phyloP scores from a whole-genome alignment of 2,888 invertebrate species.

The Halictus ligatus region DNA sequence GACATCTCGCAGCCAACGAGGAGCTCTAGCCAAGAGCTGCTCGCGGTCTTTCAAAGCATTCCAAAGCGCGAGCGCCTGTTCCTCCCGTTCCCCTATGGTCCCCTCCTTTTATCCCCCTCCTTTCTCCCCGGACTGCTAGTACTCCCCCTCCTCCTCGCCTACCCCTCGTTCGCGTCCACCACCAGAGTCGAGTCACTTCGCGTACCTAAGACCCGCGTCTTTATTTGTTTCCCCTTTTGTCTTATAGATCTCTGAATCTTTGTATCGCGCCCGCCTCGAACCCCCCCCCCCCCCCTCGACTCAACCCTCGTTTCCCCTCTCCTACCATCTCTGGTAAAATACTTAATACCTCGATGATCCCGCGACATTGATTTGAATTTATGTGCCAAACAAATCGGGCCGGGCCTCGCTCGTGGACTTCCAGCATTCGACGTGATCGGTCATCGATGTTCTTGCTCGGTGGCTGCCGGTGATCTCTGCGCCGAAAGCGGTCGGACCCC shows the following conservation, averaged over 20 bases:
- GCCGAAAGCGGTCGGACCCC: slow-evolving; percentile 39
- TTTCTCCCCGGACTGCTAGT: not conserved
- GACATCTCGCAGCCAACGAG: slow-evolving; percentile 74
- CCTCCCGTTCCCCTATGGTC: slow-evolving; percentile 59
- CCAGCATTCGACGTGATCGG: slow-evolving; percentile 33
- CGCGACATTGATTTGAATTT: slow-evolving; percentile 61
- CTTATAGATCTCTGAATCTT: slow-evolving; percentile 71
- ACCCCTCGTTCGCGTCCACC: slow-evolving; percentile 27
- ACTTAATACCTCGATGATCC: slow-evolving; percentile 64
- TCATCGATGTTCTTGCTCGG: slow-evolving; percentile 46
- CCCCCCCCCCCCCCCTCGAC: not conserved
- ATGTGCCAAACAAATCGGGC: slow-evolving; percentile 33
- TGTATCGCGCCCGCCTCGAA: slow-evolving; percentile 40
- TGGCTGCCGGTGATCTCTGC: slow-evolving; percentile 22
- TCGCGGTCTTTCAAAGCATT: slow-evolving; percentile 84
- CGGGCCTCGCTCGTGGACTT: slow-evolving; percentile 23
- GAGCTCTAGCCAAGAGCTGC: slow-evolving; percentile 75
- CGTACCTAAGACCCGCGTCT: slow-evolving; percentile 74
- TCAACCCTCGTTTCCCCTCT: not conserved
- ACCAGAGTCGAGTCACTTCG: slow-evolving; percentile 73
- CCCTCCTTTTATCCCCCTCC: slow-evolving; percentile 28
- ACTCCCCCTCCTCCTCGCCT: slow-evolving; percentile 42
- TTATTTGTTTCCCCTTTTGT: slow-evolving; percentile 76
- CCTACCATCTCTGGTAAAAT: slow-evolving; percentile 51
- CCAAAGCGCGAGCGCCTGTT: slow-evolving; percentile 81